Base-by-base conservation (phyloP, 1,140 invertebrate species). In the Centruroides sculpturatus region DNA sequence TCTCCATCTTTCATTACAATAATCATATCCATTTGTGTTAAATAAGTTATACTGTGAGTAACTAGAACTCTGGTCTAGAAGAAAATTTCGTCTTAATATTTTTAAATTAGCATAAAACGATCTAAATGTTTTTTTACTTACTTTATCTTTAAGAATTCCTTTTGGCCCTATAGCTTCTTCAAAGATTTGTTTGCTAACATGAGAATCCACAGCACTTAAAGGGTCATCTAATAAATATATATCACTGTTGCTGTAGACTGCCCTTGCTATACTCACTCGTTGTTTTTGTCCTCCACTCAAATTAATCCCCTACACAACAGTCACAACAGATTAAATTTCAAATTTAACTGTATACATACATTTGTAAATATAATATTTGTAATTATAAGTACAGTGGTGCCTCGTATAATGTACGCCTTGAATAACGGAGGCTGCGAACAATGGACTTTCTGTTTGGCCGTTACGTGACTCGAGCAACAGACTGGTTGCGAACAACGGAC, bases 191-290 rank as follows among this genome's bases (percentile, higher is more conserved):
- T 71, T 74, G 47, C 74, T 73, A 41, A 76, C 74, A 64, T 76
- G 74, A 1, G 72, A 69, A 63, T 76, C 73, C 7, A 76, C 73
- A 36, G 69, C 69, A 57, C 73, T 75, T 3, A 78, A 69, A 13
- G 76, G 76, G 67, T 78, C 76, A 66, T 78, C 76, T 23, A 78
- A 66, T 5, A 78, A 57, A 62, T 72, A 76, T 10, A 78, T 67
- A 62, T 76, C 72, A 58, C 69, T 64, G 49, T 63, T 66, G 54
- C 68, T 50, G 62, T 72, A 72, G n/a, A 70, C 66, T 13, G 71
- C 70, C 61, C 71, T 59, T 4, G 71, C 71, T 13, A 72, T 50
- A 47, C 67, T 68, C 1, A 72, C 65, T 56, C 71, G 59, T 60
- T 72, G 71, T 59, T 73, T 73, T 53, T 72, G 71, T 41, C 71